Evolutionary conservation across 2,113 vertebrate genomes (phyloP).

Genomic region (Lophotis ruficrista): DNA sequence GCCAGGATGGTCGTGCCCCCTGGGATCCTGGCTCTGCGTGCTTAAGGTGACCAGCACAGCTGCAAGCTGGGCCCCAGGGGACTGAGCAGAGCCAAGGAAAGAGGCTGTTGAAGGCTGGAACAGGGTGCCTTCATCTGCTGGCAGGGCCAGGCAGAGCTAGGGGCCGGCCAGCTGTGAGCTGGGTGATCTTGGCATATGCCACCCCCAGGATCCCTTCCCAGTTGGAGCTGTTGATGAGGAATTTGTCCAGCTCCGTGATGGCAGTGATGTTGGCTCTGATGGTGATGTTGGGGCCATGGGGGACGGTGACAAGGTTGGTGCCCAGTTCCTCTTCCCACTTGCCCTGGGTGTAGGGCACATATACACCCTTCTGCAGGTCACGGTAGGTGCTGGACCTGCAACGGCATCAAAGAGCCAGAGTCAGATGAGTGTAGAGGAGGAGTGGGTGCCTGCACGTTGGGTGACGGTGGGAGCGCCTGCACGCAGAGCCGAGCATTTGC

Average conservation of each 20-base stretch:
- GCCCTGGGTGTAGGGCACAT: slow-evolving; percentile 97
- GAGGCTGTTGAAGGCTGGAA: neutral
- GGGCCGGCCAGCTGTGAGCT: neutral
- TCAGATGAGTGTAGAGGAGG: neutral
- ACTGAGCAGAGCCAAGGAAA: neutral
- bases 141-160: neutral
- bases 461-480: neutral
- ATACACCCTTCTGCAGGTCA: slow-evolving; percentile 90
- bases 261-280: slow-evolving; percentile 95
- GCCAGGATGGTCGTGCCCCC: no score
- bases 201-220: slow-evolving; percentile 98
- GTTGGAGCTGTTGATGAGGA: slow-evolving; percentile 99
- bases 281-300: slow-evolving; percentile 91
- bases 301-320: slow-evolving; percentile 93
- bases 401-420: rapidly evolving
- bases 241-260: slow-evolving; percentile 95
- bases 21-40: no score
- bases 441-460: rapidly evolving
- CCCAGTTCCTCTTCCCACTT: slow-evolving; percentile 98
- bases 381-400: slow-evolving; percentile 91
- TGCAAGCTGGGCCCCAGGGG: neutral
- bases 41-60: neutral
- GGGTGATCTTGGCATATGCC: slow-evolving; percentile 93
- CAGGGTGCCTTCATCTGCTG: neutral
- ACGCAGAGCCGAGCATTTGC: rapidly evolving